Base-by-base conservation (phyloP, 1,140 invertebrate species). In the Drosophila truncata region DNA sequence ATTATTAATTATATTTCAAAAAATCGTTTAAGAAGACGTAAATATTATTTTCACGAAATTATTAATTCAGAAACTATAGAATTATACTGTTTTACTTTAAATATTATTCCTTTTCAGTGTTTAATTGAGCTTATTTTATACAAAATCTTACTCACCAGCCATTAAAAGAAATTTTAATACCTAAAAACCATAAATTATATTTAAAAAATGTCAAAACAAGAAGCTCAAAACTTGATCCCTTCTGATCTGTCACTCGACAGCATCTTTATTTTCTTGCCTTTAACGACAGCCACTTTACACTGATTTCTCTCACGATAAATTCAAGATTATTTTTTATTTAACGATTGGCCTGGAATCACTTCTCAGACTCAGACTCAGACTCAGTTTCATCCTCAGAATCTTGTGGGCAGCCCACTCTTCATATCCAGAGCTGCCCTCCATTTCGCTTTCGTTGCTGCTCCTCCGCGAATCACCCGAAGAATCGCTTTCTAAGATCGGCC, bases 401-500 rank as follows among this genome's bases (percentile, higher is more conserved):
- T 31, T 23, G 29, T 39, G 6, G 11, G 27, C 47, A 27, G 20
- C 41, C 50, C 29, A 49, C 65, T 59, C 67, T 46, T 11, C 31
- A 49, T 44, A 37, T 27, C 35, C 60, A 5, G 33, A n/a, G 23
- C 27, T 29, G 37, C 14, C 67, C 41, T 63, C 50, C 72, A 61
- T 79, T 83, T 83, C 80, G 75, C 80, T 83, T 82, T 82, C 80
- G 47, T 67, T 78, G 44, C 47, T 29, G 27, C 39, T 33, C 31
- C 33, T 33, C 14, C 9, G 10, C n/a, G 25, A 46, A 61, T 60
- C 54, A 13, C 16, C 25, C 64, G 59, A 29, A 13, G 20, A 62
- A 71, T 82, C 80, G 80, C 75, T 84, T 80, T 83, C 80, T 46
- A 72, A 58, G 69, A 76, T 52, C 80, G 46, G 47, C 63, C 63